phyloP scores from a whole-genome alignment of 2,888 invertebrate genomes.

The Tachina grossa region DNA sequence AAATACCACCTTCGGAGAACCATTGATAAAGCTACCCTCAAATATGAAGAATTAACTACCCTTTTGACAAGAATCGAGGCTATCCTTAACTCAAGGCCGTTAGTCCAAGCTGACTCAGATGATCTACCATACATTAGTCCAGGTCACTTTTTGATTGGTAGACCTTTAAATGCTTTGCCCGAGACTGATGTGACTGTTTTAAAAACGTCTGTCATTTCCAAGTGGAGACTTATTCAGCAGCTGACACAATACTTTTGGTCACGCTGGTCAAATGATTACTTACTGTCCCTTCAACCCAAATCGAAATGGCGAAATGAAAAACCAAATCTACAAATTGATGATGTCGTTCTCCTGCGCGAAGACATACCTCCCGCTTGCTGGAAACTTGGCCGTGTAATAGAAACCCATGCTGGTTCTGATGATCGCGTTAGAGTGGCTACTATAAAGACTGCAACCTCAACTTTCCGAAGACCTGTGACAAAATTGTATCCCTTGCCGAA shows the following conservation, averaged over 20 bases:
- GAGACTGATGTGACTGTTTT: conserved; percentile 3
- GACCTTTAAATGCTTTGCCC: conserved; percentile 19
- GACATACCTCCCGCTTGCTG: conserved; percentile 29
- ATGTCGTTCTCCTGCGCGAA: conserved; percentile 24
- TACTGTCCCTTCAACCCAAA: conserved; percentile 4
- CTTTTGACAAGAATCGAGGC: conserved; percentile 43
- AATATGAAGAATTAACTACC: conserved; percentile 23
- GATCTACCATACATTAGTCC: conserved; percentile 15
- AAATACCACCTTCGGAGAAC: neutral
- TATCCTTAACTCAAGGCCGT: conserved; percentile 8
- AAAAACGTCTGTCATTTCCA: neutral
- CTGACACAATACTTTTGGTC: conserved; percentile 11
- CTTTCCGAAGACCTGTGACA: conserved; percentile 7
- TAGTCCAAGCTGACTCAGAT: conserved; percentile 19
- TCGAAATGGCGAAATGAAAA: conserved; percentile 21
- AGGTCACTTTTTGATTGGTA: conserved; percentile 39
- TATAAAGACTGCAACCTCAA: conserved; percentile 17
- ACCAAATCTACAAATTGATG: conserved; percentile 9
- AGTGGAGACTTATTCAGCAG: conserved; percentile 4
- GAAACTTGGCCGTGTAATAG: conserved; percentile 26
- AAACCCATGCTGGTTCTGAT: conserved; percentile 54
- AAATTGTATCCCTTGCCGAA: conserved; percentile 31
- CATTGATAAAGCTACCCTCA: conserved; percentile 28
- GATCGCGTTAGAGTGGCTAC: conserved; percentile 39
- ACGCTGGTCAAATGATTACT: conserved; percentile 8